Evolutionary conservation across 2,113 vertebrate species (phyloP).

Genomic region (Ceyx melanurus): DNA sequence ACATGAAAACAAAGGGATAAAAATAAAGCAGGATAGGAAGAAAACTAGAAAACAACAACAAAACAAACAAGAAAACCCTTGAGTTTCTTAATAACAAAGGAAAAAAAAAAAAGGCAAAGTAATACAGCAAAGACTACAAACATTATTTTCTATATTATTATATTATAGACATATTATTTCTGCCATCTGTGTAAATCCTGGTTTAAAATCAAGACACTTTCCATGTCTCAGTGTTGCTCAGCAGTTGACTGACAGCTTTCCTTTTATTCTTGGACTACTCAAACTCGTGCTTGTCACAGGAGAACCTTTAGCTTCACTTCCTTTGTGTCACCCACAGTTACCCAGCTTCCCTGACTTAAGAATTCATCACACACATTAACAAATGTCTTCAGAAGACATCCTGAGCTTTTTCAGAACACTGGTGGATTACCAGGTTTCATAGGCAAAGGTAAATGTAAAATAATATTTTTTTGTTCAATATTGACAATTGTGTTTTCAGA

Average conservation of each 20-base stretch:
- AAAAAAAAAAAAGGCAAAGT: neutral
- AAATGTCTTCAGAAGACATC: neutral
- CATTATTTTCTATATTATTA: too few relatives aligned
- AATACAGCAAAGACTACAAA: neutral
- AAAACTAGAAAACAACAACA: neutral
- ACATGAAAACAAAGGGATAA: slow-evolving; percentile 37
- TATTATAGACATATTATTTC: too few relatives aligned
- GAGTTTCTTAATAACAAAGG: neutral
- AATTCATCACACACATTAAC: neutral
- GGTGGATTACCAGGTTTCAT: neutral
- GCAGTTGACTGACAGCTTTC: neutral
- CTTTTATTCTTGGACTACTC: neutral
- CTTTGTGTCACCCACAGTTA: neutral
- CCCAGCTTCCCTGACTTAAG: neutral
- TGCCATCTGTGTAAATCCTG: too few relatives aligned
- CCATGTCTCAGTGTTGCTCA: neutral
- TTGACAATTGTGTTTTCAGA: neutral
- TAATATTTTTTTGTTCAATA: neutral
- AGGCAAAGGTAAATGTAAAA: neutral
- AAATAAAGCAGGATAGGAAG: slow-evolving; percentile 4
- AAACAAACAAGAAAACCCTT: neutral
- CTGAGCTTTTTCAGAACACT: neutral
- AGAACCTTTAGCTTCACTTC: neutral
- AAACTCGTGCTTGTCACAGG: neutral
- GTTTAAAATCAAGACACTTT: neutral